Percentiles rank a stretch among this genome's conserved stretches.
These are phyloP conservation scores for Ambastaia sidthimunki DNA, from an alignment of 2,797 vertebrate species.

Conservation along the genomic window DNA sequence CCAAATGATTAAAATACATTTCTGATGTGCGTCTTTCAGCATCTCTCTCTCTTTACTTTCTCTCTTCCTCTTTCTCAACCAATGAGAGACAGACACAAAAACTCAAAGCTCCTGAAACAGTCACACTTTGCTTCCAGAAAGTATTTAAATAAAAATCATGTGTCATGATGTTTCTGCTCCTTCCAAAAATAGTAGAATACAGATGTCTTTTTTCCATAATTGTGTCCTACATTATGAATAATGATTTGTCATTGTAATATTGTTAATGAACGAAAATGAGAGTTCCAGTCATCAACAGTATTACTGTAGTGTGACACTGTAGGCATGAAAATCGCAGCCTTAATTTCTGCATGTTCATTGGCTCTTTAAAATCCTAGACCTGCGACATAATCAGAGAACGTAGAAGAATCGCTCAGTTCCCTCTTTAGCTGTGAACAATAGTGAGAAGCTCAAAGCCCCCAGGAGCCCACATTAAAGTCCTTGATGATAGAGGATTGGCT, in stretches of 20 bases:
- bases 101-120: slow-evolving; percentile 6
- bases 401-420: slow-evolving; percentile 30
- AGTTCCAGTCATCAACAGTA: too few relatives aligned
- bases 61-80: background rate
- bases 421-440: slow-evolving; percentile 37
- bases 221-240: too few relatives aligned
- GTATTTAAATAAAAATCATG: background rate
- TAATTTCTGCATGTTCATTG: slow-evolving; percentile 28
- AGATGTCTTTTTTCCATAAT: too few relatives aligned
- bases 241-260: too few relatives aligned
- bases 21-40: too few relatives aligned
- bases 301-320: background rate
- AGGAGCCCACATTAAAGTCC: slow-evolving; percentile 27
- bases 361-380: slow-evolving; percentile 18
- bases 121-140: background rate
- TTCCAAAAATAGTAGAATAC: background rate
- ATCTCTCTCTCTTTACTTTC: too few relatives aligned
- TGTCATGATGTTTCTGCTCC: background rate
- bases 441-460: slow-evolving; percentile 19
- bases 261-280: slow-evolving; percentile 6
- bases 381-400: slow-evolving; percentile 5
- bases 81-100: background rate
- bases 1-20: too few relatives aligned
- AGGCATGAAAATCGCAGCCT: slow-evolving; percentile 11
- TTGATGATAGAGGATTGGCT: slow-evolving; percentile 30